Base-by-base conservation (phyloP, 2,797 vertebrate genomes). In the Spatula clypeata region DNA sequence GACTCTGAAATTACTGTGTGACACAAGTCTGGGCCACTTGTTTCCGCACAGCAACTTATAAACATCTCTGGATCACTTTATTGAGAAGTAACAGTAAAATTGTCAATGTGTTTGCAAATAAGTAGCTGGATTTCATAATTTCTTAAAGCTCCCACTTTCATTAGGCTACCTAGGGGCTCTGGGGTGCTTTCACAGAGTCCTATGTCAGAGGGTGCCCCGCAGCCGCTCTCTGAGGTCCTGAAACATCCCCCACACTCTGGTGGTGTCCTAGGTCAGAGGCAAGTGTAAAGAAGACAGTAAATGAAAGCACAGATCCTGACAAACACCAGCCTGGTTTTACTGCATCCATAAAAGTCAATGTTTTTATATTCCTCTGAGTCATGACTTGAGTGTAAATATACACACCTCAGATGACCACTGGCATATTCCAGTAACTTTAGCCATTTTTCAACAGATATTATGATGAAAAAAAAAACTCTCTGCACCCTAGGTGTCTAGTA, bases 241-340 rank as follows among this genome's bases (percentile, higher is more conserved):
- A 17, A 47, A 66, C 0, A 0, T 4, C 13, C 42, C 29, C 26
- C 26, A 26, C 7, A 19, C 4, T 6, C 9, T 1, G 0, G 10
- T 13, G 7, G 3, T 5, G 5, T 5, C 27, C 60, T 2, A 45
- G 36, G 20, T 58, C 5, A 2, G 4, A 51, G 38, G 40, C 34
- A 42, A 11, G 44, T 20, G 2, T 17, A 19, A 16, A 36, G 32
- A 92, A 42, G 64, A 55, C 58, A 74, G 45, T 16, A 20, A 53
- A 55, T 6, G 23, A 26, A 44, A 75, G 67, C 44, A 57, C 45
- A 85, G 7, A 26, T 2, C 75, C 26, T 2, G 10, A 67, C 1
- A 15, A 62, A 67, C 24, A 34, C 15, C 44, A 88, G 20, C 18
- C n/a, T n/a, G 20, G 31, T n/a, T 79, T 47, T 72, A 57, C 15